Evolutionary conservation across 2,113 vertebrate genomes (phyloP), one percentile per base, ranked within the genome.

Genomic region (Hippocampus zosterae): DNA sequence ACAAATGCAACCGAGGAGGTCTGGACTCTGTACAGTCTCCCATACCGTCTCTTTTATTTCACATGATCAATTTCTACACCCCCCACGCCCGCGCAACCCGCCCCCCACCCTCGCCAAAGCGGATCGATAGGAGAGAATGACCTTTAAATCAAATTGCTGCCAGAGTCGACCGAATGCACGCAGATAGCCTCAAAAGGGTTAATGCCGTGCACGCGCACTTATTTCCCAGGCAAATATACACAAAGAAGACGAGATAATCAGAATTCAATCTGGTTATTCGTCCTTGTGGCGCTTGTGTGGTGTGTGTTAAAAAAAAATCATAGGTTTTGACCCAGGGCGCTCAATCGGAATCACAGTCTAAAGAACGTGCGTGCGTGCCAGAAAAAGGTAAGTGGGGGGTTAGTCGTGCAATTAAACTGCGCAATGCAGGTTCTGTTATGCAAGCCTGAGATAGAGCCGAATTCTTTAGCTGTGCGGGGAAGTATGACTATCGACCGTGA

Each of bases 61-160:
- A 86, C 88, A 88, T 91, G 88, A 92, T 92, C 90, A 91, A 91
- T 92, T 84, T 88, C 81, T 85, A 71, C 83, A 83, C 88, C 25
- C 25, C 56, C 19, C 50, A 81, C 48, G 76, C 79, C 85, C 85
- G 78, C 87, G 81, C 84, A 84, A 85, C 90, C 85, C 27, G 27
- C 82, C 86, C 82, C 85, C 86, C 86, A 29, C 90, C 87, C 88
- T 85, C 86, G 85, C 90, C 84, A 85, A 88, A 90, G 86, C 84
- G 77, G 89, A 91, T 92, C 91, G 86, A 92, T 92, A 86, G 81
- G 80, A 91, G 88, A 90, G 90, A 91, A 90, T 91, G 90, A 92
- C 91, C 91, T 92, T 92, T 91, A 91, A 92, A 91, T 92, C 89
- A 92, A 90, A 92, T 91, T 89, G 90, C 89, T 90, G 86, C 87